A percentile compares a stretch with the other conserved stretches of the same genome.
phyloP scores from a whole-genome alignment of 2,113 vertebrate genomes.

The Albula glossodonta region DNA sequence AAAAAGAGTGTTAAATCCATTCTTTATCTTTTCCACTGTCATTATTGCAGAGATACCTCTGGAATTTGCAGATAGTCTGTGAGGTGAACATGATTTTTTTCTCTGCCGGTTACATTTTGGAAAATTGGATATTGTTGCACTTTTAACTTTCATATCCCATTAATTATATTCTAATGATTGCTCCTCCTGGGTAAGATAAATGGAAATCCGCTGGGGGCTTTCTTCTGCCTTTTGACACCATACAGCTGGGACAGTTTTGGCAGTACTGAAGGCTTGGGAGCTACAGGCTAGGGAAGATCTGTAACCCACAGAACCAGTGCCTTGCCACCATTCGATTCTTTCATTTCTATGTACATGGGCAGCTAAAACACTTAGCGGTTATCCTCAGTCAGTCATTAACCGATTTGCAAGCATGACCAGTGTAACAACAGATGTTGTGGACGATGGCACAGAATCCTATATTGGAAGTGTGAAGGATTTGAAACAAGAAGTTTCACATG shows the following conservation, averaged over 20 bases:
- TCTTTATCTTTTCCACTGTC: background rate
- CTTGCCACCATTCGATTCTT: background rate
- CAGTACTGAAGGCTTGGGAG: background rate
- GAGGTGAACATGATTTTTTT: background rate
- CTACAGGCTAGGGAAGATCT: background rate
- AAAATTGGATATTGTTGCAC: background rate
- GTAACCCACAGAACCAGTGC: background rate
- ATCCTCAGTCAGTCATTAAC: background rate
- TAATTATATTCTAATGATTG: background rate
- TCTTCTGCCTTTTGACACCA: slow-evolving; percentile 12
- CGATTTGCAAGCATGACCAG: background rate
- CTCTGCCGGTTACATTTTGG: background rate
- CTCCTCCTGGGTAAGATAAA: background rate
- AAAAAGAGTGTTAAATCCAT: background rate
- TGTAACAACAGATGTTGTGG: background rate
- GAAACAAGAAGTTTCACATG: too few relatives aligned
- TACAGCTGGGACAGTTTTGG: slow-evolving; percentile 4
- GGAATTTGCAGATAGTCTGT: background rate
- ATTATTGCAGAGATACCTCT: background rate
- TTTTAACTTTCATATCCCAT: background rate
- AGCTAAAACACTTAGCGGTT: background rate
- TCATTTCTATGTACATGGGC: background rate
- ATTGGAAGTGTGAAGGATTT: too few relatives aligned
- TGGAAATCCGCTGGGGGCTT: background rate
- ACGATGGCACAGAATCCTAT: background rate